These are phyloP conservation scores for Botia almorhae DNA, from an alignment of 2,797 vertebrate species.

Conservation along the genomic window DNA sequence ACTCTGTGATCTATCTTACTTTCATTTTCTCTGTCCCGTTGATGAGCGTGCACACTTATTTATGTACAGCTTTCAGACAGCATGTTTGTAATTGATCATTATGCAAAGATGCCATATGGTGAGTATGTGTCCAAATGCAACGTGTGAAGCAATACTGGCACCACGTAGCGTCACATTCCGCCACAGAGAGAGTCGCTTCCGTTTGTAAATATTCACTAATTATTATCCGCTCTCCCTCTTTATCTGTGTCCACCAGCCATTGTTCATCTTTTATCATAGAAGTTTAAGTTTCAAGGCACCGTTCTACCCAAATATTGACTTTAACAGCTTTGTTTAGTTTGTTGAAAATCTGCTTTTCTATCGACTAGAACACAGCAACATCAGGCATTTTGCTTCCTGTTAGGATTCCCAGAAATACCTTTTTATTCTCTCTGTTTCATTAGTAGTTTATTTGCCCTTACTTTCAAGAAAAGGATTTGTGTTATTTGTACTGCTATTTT, in stretches of 20 bases:
- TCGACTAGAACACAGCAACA: neutral
- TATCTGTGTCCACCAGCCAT: constrained; percentile 36
- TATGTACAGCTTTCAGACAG: constrained; percentile 44
- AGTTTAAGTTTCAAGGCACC: neutral
- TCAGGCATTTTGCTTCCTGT: neutral
- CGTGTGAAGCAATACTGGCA: constrained; percentile 51
- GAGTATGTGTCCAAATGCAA: constrained; percentile 40
- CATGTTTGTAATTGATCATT: constrained; percentile 57
- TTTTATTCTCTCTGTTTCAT: neutral
- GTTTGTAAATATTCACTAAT: constrained; percentile 32
- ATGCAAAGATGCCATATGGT: constrained; percentile 57
- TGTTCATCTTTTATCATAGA: constrained; percentile 16
- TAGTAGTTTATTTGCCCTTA: neutral
- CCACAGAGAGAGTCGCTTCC: constrained; percentile 16
- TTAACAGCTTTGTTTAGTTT: neutral
- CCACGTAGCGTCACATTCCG: constrained; percentile 43
- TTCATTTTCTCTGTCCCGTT: constrained; percentile 14
- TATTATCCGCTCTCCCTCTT: constrained; percentile 1
- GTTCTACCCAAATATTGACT: neutral
- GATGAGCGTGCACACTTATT: constrained; percentile 43
- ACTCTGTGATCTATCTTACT: constrained; percentile 21
- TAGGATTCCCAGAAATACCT: neutral
- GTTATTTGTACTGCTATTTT: neutral
- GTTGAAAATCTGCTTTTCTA: constrained; percentile 1
- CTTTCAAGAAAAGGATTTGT: neutral